A percentile compares a stretch with the other conserved stretches of the same genome.
These are phyloP conservation scores for Neodon shergylaensis DNA, from an alignment of 2,113 vertebrate species.

Conservation along the genomic window DNA sequence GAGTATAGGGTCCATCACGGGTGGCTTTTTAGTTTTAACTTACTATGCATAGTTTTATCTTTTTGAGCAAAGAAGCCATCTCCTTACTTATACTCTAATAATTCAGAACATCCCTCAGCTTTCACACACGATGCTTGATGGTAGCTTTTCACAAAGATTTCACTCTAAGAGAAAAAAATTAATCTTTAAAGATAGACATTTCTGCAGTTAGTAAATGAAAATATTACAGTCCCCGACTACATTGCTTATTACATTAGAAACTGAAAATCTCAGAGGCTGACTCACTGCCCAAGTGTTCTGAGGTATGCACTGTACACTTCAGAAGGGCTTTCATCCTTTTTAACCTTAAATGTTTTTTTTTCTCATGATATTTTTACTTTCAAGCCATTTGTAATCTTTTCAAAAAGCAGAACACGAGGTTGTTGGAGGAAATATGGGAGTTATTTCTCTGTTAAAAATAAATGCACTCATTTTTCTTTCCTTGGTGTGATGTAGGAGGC, in stretches of 20 bases:
- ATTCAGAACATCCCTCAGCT: not conserved
- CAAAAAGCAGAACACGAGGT: not conserved
- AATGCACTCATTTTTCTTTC: not conserved
- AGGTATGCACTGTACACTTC: not conserved
- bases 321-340: not conserved
- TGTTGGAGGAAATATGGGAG: not conserved
- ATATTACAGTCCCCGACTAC: not conserved
- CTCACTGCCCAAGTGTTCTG: not conserved
- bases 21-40: not conserved
- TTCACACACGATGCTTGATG: not conserved
- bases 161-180: not conserved
- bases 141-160: not conserved
- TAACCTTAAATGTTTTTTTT: not conserved
- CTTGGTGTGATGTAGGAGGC: not conserved
- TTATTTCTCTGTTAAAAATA: not conserved
- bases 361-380: not conserved
- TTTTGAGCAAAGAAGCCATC: not conserved
- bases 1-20: not conserved
- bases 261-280: not conserved
- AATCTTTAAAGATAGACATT: not conserved
- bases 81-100: not conserved
- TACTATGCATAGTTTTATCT: not conserved
- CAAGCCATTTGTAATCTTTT: constrained; percentile 30
- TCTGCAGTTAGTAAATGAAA: not conserved
- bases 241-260: not conserved